Base-by-base conservation (phyloP, 2,888 invertebrate species). In the Selenia dentaria region DNA sequence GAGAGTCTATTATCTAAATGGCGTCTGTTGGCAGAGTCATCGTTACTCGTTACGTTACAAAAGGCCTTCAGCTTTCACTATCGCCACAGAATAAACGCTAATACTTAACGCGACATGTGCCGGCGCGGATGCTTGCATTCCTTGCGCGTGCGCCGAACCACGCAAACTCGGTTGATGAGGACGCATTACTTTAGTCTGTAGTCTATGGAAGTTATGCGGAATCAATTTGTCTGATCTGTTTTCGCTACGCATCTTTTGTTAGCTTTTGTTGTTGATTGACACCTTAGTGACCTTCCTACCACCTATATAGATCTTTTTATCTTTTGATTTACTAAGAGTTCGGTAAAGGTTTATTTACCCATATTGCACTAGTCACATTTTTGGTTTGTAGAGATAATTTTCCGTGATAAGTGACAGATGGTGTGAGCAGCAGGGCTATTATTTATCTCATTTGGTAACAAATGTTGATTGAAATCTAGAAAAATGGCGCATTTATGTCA, bases 1-100 rank as follows among this genome's bases (percentile, higher is more conserved):
- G 38, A 32, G 32, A 52, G 40, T 20, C 51, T 42, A 61, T 59
- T 56, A 58, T 57, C 57, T 53, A 55, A 50, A 51, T 52, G 41
- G 14, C 38, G 53, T 55, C 57, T 59, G 57, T 54, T 39, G 52
- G 25, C 8, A 27, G 25, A 63, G 63, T 57, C 59, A 63, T 64
- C 62, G 66, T 71, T 65, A 67, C 61, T 64, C 62, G 66, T 71
- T 65, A 67, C 61, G 63, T 67, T 64, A 66, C 62, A 58, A 63
- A 46, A 62, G 61, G 71, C 81, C 79, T 80, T 77, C 79, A 66
- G 64, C 83, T 83, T 83, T 83, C 83, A 82, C 83, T 77, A 68
- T 69, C 22, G 8, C 2, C 14, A 28, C 28, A 14, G 8, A 28
- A 14, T 14, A n/a, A 14, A 13, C n/a, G n/a, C 1, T 14, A n/a